Percentiles rank a stretch among this genome's conserved stretches.
These are phyloP conservation scores for Homalodisca vitripennis DNA, from an alignment of 1,140 invertebrate species.

Conservation along the genomic window DNA sequence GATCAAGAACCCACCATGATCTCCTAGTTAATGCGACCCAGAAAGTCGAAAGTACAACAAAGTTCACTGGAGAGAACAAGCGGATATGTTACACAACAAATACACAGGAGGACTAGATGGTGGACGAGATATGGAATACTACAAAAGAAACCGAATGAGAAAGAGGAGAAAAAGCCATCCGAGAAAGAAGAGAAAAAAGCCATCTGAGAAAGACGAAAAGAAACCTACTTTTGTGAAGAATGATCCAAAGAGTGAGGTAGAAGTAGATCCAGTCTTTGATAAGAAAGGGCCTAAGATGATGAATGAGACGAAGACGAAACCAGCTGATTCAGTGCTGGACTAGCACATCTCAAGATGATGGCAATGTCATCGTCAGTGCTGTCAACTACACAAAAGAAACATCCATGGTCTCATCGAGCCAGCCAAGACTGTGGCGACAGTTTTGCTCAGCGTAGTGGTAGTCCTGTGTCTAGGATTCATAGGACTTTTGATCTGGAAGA, in stretches of 20 bases:
- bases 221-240: background rate
- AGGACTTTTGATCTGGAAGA: background rate
- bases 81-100: slow-evolving; percentile 17
- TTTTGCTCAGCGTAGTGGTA: background rate
- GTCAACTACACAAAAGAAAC: background rate
- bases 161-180: too few species aligned
- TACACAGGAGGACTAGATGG: slow-evolving; percentile 1
- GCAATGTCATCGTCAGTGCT: slow-evolving; percentile 12
- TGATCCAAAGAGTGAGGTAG: slow-evolving; percentile 1
- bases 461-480: background rate
- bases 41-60: background rate
- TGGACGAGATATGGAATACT: background rate
- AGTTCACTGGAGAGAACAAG: slow-evolving; percentile 9
- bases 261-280: background rate
- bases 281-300: slow-evolving; percentile 14
- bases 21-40: background rate
- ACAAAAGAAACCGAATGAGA: background rate
- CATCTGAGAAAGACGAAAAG: background rate
- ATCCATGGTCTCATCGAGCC: background rate
- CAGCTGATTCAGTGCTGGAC: background rate
- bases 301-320: slow-evolving; percentile 4
- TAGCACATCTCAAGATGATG: slow-evolving; percentile 10
- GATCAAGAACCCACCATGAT: background rate
- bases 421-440: slow-evolving; percentile 4
- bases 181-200: background rate